Evolutionary conservation across 2,888 invertebrate species (phyloP).

Genomic region (Cordilura impudica): DNA sequence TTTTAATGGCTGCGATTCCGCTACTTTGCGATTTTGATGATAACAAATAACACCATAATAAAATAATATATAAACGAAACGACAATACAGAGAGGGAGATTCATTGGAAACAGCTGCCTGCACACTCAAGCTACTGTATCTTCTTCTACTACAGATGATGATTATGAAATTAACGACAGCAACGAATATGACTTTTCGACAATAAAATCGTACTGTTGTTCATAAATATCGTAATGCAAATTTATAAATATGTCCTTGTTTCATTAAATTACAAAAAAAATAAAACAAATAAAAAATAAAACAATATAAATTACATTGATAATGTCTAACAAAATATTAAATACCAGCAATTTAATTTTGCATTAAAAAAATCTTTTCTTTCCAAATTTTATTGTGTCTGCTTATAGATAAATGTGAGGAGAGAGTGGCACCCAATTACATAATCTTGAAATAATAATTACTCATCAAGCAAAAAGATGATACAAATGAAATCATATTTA

Average conservation of each 20-base stretch:
- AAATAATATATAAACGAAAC: conserved; percentile 10
- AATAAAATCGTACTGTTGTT: not conserved
- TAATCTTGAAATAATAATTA: too few relatives aligned
- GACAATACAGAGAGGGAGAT: conserved; percentile 17
- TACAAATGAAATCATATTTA: too few relatives aligned
- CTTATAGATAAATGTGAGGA: too few relatives aligned
- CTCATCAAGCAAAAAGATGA: too few relatives aligned
- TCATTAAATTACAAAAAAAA: not conserved
- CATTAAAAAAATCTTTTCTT: too few relatives aligned
- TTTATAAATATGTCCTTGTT: not conserved
- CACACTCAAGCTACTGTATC: conserved; percentile 6
- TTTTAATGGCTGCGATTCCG: conserved; percentile 60
- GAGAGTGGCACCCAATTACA: too few relatives aligned
- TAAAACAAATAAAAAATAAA: not conserved
- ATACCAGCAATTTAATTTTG: too few relatives aligned
- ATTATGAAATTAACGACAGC: not conserved
- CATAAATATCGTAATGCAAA: not conserved
- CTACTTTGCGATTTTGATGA: conserved; percentile 52
- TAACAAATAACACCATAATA: conserved; percentile 53
- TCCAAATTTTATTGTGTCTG: too few relatives aligned
- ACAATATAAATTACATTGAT: too few relatives aligned
- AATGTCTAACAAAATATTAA: too few relatives aligned
- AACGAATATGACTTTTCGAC: not conserved
- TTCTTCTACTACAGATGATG: not conserved
- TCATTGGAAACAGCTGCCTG: conserved; percentile 47